These are phyloP conservation scores for Actenoides lindsayi DNA, from an alignment of 2,113 vertebrate species.

Conservation along the genomic window DNA sequence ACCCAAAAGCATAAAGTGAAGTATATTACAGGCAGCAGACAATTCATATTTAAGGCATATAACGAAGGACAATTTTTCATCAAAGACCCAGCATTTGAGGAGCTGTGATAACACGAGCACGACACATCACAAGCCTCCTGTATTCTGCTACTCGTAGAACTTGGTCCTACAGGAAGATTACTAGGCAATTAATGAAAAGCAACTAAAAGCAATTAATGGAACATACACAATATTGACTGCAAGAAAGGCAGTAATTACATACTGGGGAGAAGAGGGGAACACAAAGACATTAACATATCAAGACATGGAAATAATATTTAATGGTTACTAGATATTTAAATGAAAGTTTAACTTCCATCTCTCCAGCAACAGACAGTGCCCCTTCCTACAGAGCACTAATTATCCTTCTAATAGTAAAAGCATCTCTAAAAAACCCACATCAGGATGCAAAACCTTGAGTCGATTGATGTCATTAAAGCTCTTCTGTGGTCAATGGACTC, in stretches of 20 bases:
- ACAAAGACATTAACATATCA: not conserved
- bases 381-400: not conserved
- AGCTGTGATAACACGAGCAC: not conserved
- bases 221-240: not conserved
- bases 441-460: not conserved
- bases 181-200: not conserved
- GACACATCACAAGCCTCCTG: not conserved
- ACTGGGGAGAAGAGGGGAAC: not conserved
- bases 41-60: not conserved
- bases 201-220: not conserved
- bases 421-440: not conserved
- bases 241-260: not conserved
- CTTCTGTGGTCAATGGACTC: not conserved
- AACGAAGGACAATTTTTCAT: not conserved
- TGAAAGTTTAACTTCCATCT: not conserved
- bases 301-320: not conserved
- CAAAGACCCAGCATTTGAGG: too few relatives aligned
- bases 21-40: not conserved
- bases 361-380: not conserved
- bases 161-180: not conserved
- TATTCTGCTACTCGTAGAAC: not conserved
- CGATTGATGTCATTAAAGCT: not conserved
- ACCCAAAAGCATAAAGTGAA: not conserved
- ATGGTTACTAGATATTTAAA: not conserved
- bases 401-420: not conserved